These are phyloP conservation scores for Pygocentrus nattereri DNA, from an alignment of 2,797 vertebrate genomes.

Conservation along the genomic window DNA sequence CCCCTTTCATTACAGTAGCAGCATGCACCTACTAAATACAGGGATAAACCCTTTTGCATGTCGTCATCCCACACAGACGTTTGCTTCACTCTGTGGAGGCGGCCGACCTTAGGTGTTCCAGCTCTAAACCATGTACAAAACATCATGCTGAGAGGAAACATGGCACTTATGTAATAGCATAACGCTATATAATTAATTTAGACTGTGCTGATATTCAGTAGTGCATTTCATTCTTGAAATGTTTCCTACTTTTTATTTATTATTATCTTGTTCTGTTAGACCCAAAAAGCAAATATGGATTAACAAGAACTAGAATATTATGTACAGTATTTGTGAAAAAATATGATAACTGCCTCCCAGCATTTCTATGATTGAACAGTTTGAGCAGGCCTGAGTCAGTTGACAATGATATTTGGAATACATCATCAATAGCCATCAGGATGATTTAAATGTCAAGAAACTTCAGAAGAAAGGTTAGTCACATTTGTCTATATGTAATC, in stretches of 20 bases:
- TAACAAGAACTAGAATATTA: neutral
- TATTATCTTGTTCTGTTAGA: neutral
- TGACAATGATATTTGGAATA: neutral
- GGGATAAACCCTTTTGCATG: slow-evolving; percentile 3
- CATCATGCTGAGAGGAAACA: neutral
- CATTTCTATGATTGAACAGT: neutral
- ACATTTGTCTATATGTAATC: neutral
- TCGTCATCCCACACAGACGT: neutral
- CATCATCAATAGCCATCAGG: neutral
- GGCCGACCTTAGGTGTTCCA: neutral
- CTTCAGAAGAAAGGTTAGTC: neutral
- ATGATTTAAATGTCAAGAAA: neutral
- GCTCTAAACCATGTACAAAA: neutral
- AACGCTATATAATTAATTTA: slow-evolving; percentile 7
- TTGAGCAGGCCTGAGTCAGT: neutral
- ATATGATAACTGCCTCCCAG: too few species aligned
- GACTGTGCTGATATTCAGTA: neutral
- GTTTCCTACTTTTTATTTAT: neutral
- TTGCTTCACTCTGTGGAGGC: neutral
- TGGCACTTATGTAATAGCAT: slow-evolving; percentile 7
- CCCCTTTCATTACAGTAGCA: slow-evolving; percentile 10
- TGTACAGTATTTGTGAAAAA: neutral
- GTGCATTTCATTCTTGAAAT: neutral
- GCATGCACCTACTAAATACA: slow-evolving; percentile 12
- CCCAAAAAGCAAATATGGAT: neutral